Evolutionary conservation across 2,888 invertebrate genomes (phyloP).

Genomic region (Iselma pallidipennis): DNA sequence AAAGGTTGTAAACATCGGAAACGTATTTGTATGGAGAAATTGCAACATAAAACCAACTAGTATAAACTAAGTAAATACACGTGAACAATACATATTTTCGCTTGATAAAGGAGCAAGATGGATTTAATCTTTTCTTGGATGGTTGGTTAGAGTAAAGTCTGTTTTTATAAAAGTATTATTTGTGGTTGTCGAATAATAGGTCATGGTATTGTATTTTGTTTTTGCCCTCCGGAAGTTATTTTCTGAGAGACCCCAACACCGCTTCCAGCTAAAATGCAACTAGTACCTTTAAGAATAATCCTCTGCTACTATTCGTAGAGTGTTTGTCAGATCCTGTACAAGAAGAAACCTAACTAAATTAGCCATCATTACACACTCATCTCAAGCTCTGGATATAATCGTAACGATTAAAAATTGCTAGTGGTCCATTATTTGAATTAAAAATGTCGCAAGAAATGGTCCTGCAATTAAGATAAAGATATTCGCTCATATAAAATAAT

Average conservation of each 20-base stretch:
- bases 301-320: not conserved
- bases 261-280: constrained; percentile 8
- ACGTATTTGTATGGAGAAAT: constrained; percentile 14
- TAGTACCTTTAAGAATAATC: not conserved
- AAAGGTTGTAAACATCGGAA: constrained; percentile 31
- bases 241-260: constrained; percentile 13
- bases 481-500: no score
- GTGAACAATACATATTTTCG: constrained; percentile 22
- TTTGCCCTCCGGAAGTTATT: constrained; percentile 24
- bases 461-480: constrained; percentile 5
- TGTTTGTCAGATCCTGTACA: not conserved
- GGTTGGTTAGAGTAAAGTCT: no score
- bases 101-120: not conserved
- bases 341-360: not conserved
- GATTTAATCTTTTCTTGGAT: constrained; percentile 3
- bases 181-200: constrained; percentile 21
- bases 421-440: constrained; percentile 6
- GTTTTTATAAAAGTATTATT: constrained; percentile 11
- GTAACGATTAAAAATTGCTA: constrained; percentile 1
- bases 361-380: not conserved
- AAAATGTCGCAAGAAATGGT: constrained; percentile 7
- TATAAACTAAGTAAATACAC: constrained; percentile 18
- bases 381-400: not conserved
- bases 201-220: constrained; percentile 23
- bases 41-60: constrained; percentile 19